A percentile compares a stretch with the other conserved stretches of the same genome.
These are phyloP conservation scores for Augiades crinisus DNA, from an alignment of 2,888 invertebrate species.

Conservation along the genomic window DNA sequence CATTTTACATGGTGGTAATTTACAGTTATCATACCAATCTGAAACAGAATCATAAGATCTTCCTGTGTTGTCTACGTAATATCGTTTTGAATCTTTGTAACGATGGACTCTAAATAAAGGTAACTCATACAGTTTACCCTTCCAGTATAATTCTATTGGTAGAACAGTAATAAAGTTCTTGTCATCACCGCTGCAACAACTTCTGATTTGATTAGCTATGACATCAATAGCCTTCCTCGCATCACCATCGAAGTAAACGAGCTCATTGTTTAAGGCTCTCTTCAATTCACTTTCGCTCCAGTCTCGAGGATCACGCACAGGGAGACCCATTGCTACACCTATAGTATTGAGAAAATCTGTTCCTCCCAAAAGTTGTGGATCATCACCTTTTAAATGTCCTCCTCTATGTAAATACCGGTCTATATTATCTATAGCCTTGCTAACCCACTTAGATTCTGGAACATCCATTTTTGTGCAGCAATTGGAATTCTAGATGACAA, in stretches of 20 bases:
- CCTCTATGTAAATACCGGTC: constrained; percentile 36
- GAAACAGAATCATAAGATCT: constrained; percentile 27
- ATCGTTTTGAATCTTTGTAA: constrained; percentile 26
- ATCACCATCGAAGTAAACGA: constrained; percentile 33
- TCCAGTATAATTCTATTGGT: constrained; percentile 34
- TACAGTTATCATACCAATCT: constrained; percentile 30
- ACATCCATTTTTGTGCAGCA: constrained; percentile 34
- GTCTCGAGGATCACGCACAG: constrained; percentile 31
- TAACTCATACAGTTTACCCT: constrained; percentile 36
- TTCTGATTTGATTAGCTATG: constrained; percentile 34
- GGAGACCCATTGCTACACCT: constrained; percentile 38
- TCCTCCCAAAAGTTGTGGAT: constrained; percentile 35
- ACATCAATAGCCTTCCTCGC: constrained; percentile 35
- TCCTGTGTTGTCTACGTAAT: constrained; percentile 33
- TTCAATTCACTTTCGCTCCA: constrained; percentile 32
- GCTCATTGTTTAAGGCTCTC: constrained; percentile 31
- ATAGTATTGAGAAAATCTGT: constrained; percentile 36
- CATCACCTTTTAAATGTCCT: constrained; percentile 35
- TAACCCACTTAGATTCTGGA: constrained; percentile 31
- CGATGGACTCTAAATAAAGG: constrained; percentile 35
- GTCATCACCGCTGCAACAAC: constrained; percentile 33
- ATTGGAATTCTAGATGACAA: neutral
- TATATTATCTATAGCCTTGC: constrained; percentile 33
- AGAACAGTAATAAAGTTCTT: constrained; percentile 34
- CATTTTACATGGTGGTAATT: constrained; percentile 33